Evolutionary conservation across 2,888 invertebrate species (phyloP).

Genomic region (Eurytoma californica): DNA sequence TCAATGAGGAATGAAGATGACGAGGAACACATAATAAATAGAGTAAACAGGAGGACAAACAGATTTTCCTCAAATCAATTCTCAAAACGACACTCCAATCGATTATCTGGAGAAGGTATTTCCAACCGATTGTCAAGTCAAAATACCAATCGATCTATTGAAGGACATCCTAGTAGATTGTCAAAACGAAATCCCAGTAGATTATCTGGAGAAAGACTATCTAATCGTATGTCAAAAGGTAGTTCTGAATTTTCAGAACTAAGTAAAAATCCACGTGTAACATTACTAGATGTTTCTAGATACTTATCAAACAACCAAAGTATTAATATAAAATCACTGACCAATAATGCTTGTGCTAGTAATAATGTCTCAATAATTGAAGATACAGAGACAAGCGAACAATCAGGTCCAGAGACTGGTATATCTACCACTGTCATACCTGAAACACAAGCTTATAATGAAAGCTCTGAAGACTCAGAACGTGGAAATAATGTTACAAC

Average conservation of each 20-base stretch:
- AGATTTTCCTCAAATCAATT: constrained; percentile 61
- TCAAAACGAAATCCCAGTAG: constrained; percentile 61
- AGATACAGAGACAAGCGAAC: constrained; percentile 30
- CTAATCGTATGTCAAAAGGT: constrained; percentile 48
- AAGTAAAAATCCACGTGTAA: constrained; percentile 66
- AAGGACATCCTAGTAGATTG: constrained; percentile 53
- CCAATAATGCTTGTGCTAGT: neutral
- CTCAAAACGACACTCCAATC: constrained; percentile 60
- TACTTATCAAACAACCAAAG: constrained; percentile 67
- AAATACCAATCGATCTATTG: constrained; percentile 60
- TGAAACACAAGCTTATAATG: constrained; percentile 31
- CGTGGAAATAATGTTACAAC: neutral
- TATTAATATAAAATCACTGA: constrained; percentile 65
- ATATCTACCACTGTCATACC: constrained; percentile 2
- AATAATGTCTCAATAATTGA: constrained; percentile 12
- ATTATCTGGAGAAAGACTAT: constrained; percentile 56
- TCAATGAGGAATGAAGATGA: constrained; percentile 61
- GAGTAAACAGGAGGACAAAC: constrained; percentile 57
- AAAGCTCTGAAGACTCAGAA: constrained; percentile 28
- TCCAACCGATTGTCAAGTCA: constrained; percentile 60
- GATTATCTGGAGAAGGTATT: constrained; percentile 57
- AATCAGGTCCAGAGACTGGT: constrained; percentile 21
- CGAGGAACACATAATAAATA: constrained; percentile 59
- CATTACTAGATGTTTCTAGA: constrained; percentile 69
- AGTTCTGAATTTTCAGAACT: constrained; percentile 54